These are phyloP conservation scores for Micrasema longulum DNA, from an alignment of 1,140 invertebrate species.

Conservation along the genomic window DNA sequence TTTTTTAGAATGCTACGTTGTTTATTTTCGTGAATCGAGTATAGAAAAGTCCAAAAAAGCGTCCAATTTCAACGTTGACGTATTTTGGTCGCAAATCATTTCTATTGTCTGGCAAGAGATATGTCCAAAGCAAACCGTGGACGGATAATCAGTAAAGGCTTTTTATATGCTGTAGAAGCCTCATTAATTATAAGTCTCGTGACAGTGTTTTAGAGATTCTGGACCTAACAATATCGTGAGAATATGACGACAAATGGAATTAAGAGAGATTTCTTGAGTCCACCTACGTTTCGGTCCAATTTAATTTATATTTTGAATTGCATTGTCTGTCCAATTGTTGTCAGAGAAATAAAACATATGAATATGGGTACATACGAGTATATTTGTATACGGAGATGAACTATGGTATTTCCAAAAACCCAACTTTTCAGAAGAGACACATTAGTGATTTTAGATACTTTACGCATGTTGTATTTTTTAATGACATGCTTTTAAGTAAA, in stretches of 20 bases:
- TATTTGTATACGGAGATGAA: too few relatives aligned
- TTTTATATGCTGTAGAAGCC: slow-evolving; percentile 30
- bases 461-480: too few relatives aligned
- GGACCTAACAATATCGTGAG: slow-evolving; percentile 33
- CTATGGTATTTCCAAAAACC: too few relatives aligned
- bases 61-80: slow-evolving; percentile 42
- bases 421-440: too few relatives aligned
- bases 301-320: too few relatives aligned
- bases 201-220: slow-evolving; percentile 35
- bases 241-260: slow-evolving; percentile 43
- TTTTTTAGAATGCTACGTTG: too few relatives aligned
- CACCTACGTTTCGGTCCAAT: slow-evolving; percentile 21
- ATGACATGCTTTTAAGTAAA: too few relatives aligned
- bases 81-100: slow-evolving; percentile 43
- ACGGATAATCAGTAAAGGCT: slow-evolving; percentile 16
- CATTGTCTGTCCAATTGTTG: too few relatives aligned
- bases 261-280: slow-evolving; percentile 45
- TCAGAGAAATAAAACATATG: too few relatives aligned
- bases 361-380: too few relatives aligned
- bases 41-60: slow-evolving; percentile 4
- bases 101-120: slow-evolving; percentile 24
- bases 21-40: neutral
- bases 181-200: slow-evolving; percentile 43
- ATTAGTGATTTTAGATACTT: too few relatives aligned
- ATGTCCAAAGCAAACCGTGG: slow-evolving; percentile 9